Evolutionary conservation across 2,113 vertebrate species (phyloP).

Genomic region (Nibea coibor): DNA sequence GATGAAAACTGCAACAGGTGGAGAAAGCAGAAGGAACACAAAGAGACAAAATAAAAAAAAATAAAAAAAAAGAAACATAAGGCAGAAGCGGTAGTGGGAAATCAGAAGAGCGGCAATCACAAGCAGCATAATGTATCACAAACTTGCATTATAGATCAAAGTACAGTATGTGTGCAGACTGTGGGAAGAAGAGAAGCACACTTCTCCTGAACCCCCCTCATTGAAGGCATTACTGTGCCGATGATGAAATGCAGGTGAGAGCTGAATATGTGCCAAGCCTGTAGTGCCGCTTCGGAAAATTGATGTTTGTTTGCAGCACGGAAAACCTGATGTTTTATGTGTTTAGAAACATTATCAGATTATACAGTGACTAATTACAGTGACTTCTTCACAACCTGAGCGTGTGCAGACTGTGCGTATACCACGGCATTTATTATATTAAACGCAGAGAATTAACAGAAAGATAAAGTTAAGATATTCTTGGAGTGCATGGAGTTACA

Average conservation of each 20-base stretch:
- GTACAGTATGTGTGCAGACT: constrained; percentile 58
- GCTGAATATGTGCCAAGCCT: constrained; percentile 25
- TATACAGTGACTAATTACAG: constrained; percentile 32
- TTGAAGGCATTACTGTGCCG: constrained; percentile 41
- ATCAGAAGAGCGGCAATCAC: constrained; percentile 45
- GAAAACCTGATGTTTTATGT: constrained; percentile 27
- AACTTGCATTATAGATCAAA: constrained; percentile 77
- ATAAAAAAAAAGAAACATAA: constrained; percentile 8
- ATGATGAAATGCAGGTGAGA: constrained; percentile 51
- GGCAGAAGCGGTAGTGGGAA: constrained; percentile 27
- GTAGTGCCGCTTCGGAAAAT: constrained; percentile 17
- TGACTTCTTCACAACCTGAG: not conserved
- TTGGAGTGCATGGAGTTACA: not conserved
- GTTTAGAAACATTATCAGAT: constrained; percentile 1
- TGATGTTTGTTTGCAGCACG: constrained; percentile 12
- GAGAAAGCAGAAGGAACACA: constrained; percentile 13
- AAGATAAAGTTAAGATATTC: constrained; percentile 13
- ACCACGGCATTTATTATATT: not conserved
- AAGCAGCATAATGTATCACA: constrained; percentile 60
- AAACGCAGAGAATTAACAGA: constrained; percentile 26
- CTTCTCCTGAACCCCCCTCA: constrained; percentile 30
- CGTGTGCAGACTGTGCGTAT: not conserved
- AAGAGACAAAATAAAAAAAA: constrained; percentile 9
- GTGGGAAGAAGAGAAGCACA: constrained; percentile 32
- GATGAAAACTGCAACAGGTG: not conserved